A percentile compares a stretch with the other conserved stretches of the same genome.
Evolutionary conservation across 2,888 invertebrate species (phyloP).

Genomic region (Tetragnatha montana): DNA sequence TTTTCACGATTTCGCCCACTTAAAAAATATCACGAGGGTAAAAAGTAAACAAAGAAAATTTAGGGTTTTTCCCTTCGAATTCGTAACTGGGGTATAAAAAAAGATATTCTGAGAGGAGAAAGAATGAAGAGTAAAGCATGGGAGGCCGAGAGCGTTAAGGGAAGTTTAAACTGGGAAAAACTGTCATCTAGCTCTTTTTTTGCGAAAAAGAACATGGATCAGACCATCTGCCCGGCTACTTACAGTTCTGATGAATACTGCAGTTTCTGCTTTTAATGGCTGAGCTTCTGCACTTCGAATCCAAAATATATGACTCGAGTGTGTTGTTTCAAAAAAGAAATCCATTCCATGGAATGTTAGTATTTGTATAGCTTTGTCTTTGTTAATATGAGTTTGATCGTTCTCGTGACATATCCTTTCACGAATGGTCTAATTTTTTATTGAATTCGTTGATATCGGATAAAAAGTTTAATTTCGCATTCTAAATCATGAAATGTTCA

Average conservation of each 20-base stretch:
- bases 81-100: neutral
- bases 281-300: neutral
- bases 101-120: neutral
- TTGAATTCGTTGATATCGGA: too few species aligned
- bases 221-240: neutral
- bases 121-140: neutral
- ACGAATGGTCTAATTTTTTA: too few species aligned
- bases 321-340: neutral
- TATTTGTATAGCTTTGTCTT: too few species aligned
- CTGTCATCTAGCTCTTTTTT: neutral
- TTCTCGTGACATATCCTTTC: too few species aligned
- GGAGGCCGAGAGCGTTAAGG: neutral
- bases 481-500: too few species aligned
- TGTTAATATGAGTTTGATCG: too few species aligned
- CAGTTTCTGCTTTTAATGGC: neutral
- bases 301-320: neutral
- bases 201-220: conserved; percentile 19
- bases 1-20: neutral
- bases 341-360: neutral
- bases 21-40: neutral
- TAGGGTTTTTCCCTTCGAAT: neutral
- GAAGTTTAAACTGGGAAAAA: conserved; percentile 2
- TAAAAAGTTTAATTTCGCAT: too few species aligned
- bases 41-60: conserved; percentile 1
- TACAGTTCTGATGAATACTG: neutral